A percentile compares a stretch with the other conserved stretches of the same genome.
Evolutionary conservation across 2,888 invertebrate genomes (phyloP).

Genomic region (Luffia ferchaultella): DNA sequence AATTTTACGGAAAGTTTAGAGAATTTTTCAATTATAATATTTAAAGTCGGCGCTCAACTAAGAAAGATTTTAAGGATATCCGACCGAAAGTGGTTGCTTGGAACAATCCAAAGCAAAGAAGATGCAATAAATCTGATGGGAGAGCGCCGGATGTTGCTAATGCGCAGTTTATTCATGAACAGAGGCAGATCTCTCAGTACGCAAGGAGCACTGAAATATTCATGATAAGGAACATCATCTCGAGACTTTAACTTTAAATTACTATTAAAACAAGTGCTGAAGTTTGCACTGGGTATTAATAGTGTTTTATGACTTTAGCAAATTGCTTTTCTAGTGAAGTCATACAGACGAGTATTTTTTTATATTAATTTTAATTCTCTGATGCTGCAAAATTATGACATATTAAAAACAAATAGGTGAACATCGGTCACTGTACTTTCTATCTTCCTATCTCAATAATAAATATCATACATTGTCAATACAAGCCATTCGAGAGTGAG

Average conservation of each 20-base stretch:
- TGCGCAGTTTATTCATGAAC: background rate
- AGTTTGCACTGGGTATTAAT: no score
- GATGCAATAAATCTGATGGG: background rate
- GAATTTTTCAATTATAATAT: background rate
- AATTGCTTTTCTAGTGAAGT: no score
- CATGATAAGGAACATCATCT: background rate
- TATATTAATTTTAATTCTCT: no score
- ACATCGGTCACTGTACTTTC: no score
- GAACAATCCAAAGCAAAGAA: background rate
- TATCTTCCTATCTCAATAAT: no score
- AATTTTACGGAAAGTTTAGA: slow-evolving; percentile 10
- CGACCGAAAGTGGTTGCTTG: background rate
- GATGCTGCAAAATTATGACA: no score
- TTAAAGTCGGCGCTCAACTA: background rate
- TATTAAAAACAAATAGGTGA: no score
- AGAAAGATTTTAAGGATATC: background rate
- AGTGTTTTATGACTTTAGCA: no score
- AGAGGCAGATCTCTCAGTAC: background rate
- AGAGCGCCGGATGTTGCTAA: background rate
- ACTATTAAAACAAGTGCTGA: no score
- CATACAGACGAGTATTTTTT: no score
- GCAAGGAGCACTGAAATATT: background rate
- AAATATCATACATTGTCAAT: no score
- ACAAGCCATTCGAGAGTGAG: no score
- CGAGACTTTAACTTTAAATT: background rate